Evolutionary conservation across 2,888 invertebrate genomes (phyloP).

Genomic region (Metallyticus violacea): DNA sequence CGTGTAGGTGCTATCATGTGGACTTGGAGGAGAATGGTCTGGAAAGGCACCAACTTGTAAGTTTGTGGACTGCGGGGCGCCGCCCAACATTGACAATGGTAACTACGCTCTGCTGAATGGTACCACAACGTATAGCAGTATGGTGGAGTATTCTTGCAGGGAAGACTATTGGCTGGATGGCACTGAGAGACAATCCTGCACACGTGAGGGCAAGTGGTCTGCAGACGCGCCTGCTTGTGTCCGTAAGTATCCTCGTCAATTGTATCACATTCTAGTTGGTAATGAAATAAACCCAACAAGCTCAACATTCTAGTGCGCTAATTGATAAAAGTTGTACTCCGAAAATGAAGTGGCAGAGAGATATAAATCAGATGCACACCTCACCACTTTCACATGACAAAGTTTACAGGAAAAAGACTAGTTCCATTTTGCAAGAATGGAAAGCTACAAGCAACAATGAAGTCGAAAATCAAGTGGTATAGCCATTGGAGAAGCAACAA

Average conservation of each 20-base stretch:
- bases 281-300: too few species aligned
- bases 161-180: conserved; percentile 79
- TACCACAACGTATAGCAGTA: conserved; percentile 77
- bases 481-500: too few species aligned
- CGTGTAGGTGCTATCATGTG: conserved; percentile 71
- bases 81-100: conserved; percentile 75
- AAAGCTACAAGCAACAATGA: too few species aligned
- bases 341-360: too few species aligned
- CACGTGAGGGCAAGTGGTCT: conserved; percentile 83
- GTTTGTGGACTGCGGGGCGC: conserved; percentile 83
- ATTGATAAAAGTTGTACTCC: too few species aligned
- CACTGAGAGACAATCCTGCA: conserved; percentile 66
- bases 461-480: too few species aligned
- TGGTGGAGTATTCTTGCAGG: conserved; percentile 76
- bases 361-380: too few species aligned
- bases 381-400: too few species aligned
- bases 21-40: conserved; percentile 83
- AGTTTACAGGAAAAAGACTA: too few species aligned
- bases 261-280: too few species aligned
- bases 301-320: too few species aligned
- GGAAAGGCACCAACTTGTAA: conserved; percentile 77
- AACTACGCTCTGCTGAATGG: conserved; percentile 69
- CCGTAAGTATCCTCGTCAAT: conserved; percentile 62
- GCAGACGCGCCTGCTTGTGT: conserved; percentile 83
- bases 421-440: too few species aligned